A percentile compares a stretch with the other conserved stretches of the same genome.
Conservation (phyloP, 1,140 invertebrate genomes). For the Sogatella furcifera region DNA sequence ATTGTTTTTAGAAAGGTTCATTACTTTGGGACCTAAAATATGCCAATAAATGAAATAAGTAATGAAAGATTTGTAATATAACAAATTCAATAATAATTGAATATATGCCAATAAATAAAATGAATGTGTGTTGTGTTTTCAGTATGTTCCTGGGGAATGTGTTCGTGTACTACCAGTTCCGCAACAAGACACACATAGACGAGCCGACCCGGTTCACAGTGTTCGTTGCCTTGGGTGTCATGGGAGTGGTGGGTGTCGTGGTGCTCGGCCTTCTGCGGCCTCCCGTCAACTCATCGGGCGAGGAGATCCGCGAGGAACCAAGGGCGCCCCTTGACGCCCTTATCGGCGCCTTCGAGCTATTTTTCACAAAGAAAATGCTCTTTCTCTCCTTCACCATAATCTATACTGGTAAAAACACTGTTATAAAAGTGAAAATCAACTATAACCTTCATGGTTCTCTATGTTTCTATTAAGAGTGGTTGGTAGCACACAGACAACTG, state of each 20-base stretch:
- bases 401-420: slow-evolving; percentile 80
- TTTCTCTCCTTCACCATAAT: slow-evolving; percentile 75
- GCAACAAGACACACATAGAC: slow-evolving; percentile 50
- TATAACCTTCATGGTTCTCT: too few species aligned
- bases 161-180: slow-evolving; percentile 85
- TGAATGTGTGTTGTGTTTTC: slow-evolving; percentile 21
- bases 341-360: slow-evolving; percentile 58
- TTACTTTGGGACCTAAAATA: too few species aligned
- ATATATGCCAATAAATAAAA: too few species aligned
- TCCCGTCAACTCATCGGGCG: slow-evolving; percentile 38
- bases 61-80: too few species aligned
- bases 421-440: too few species aligned
- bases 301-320: slow-evolving; percentile 39
- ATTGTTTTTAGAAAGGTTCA: too few species aligned
- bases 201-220: slow-evolving; percentile 53
- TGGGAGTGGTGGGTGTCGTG: slow-evolving; percentile 59
- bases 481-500: too few species aligned
- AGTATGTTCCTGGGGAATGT: slow-evolving; percentile 88
- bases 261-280: slow-evolving; percentile 53
- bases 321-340: slow-evolving; percentile 53
- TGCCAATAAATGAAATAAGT: too few species aligned
- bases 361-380: slow-evolving; percentile 74
- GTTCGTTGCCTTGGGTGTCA: slow-evolving; percentile 57
- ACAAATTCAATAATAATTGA: too few species aligned
- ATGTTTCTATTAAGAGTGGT: too few species aligned